Evolutionary conservation across 2,797 vertebrate species (phyloP), one percentile per base, ranked within the genome.

Genomic region (Hippopotamyrus pictus): DNA sequence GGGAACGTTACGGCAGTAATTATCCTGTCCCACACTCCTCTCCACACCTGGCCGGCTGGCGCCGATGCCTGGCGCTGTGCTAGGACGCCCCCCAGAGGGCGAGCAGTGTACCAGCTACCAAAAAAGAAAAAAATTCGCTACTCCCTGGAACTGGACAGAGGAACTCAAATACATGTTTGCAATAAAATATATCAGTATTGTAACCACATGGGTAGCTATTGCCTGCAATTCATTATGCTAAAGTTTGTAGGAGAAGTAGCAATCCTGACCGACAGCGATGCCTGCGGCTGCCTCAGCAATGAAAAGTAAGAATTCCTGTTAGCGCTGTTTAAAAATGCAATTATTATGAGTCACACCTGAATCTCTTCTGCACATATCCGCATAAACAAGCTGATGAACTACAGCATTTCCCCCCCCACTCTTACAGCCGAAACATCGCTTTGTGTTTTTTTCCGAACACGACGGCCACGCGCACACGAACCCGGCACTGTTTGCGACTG

Each of bases 351-450:
- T 37, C 53, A 86, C 85, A 57, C 50, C 85, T 17, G 29, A 51
- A 87, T 87, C 85, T 87, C 33, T n/a, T 54, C 12, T 19, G 33
- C 85, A 37, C 50, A 54, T 19, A 87, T 87, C 17, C 12, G 25
- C 85, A 57, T 57, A 87, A 87, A 87, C 85, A 87, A 87, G 85
- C 85, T 25, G 50, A 29, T 57, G 53, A 87, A 87, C 22, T 87
- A 57, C 33, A n/a, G 29, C 6, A 44, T 57, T 3, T 33, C 48
- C 33, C 14, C 5, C 29, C 11, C 2, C 46, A 50, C 11, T n/a
- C 29, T 54, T 57, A 50, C n/a, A n/a, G 25, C 29, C 1, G 7
- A 57, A 37, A 11, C 17, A 3, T 65, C 17, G 11, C 11, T 65
- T 46, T 29, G n/a, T 48, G 22, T 88, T 88, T 65, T 17, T 37